Evolutionary conservation across 2,888 invertebrate genomes (phyloP), one percentile per base, ranked within the genome.

Genomic region (Sinelater perroti): DNA sequence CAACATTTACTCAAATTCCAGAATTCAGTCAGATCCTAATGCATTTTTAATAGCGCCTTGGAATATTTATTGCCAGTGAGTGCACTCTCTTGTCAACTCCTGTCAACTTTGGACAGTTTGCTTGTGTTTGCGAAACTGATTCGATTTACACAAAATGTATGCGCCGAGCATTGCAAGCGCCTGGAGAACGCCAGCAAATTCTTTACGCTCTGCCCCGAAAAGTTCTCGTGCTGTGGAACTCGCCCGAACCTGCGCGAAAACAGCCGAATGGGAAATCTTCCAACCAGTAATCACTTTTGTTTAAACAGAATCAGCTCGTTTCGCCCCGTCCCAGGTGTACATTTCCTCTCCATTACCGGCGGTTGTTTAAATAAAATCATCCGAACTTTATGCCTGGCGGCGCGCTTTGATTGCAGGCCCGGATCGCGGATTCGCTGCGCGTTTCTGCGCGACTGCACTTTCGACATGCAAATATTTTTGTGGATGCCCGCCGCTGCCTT

Each of bases 241-340:
- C 35, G 31, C 35, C 17, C 21, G 20, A 24, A 33, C 21, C 35
- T 36, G 35, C 30, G 18, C 50, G 14, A 36, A 17, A 50, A 50
- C 38, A 28, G 24, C 36, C 30, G 38, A 38, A 50, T 21, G 35
- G 35, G 30, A 28, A 46, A 36, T 18, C 26, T 50, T 50, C 38
- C 50, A 21, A 17, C 14, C 49, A 14, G 49, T 49, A 36, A 49
- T 49, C 49, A 14, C 36, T 49, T 36, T 2, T 36, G 49, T 49
- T 36, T 49, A 49, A 49, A 49, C 26, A 36, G 50, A 10, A 50
- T 21, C 26, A 30, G 18, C 49, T 49, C 36, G 7, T 24, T 35
- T 47, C 21, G 35, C 18, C 26, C 26, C 11, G 50, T 28, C 50
- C 50, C 50, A 50, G 50, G 50, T 50, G 50, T 28, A 18, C 16